Evolutionary conservation across 2,797 vertebrate genomes (phyloP).

Genomic region (Limosa lapponica): DNA sequence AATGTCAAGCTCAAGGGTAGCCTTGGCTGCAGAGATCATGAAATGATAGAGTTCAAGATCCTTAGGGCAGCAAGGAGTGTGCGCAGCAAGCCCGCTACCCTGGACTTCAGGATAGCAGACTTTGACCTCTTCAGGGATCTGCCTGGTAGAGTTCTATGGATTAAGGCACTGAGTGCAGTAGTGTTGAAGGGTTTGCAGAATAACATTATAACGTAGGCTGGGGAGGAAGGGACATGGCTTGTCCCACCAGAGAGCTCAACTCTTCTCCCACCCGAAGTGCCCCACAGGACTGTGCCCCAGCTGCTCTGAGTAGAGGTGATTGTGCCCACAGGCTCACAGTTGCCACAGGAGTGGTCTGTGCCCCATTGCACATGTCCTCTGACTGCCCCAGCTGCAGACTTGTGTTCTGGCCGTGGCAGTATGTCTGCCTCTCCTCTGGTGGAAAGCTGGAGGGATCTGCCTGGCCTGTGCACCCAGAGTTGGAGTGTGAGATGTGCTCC

Average conservation of each 20-base stretch:
- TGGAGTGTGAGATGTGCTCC: fast-evolving
- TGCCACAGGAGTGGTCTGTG: neutral
- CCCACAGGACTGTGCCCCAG: no score
- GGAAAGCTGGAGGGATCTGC: neutral
- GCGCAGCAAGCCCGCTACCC: no score
- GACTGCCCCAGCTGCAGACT: neutral
- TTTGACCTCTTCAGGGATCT: no score
- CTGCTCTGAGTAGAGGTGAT: neutral
- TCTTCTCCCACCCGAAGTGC: neutral
- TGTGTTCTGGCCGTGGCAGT: neutral
- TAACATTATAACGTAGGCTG: neutral
- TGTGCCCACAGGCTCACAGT: neutral
- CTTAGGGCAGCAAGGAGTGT: no score
- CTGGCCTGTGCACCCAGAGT: neutral
- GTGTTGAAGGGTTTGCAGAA: neutral
- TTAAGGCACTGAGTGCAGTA: neutral
- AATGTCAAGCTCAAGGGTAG: no score
- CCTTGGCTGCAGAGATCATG: no score
- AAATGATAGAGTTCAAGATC: no score
- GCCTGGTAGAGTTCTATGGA: no score
- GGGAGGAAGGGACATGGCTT: neutral
- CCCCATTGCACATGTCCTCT: neutral
- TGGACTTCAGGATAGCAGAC: no score
- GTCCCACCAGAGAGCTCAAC: fast-evolving
- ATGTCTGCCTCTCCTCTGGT: neutral